Conservation (phyloP, 2,797 vertebrate genomes). For the Xenentodon cancila region DNA sequence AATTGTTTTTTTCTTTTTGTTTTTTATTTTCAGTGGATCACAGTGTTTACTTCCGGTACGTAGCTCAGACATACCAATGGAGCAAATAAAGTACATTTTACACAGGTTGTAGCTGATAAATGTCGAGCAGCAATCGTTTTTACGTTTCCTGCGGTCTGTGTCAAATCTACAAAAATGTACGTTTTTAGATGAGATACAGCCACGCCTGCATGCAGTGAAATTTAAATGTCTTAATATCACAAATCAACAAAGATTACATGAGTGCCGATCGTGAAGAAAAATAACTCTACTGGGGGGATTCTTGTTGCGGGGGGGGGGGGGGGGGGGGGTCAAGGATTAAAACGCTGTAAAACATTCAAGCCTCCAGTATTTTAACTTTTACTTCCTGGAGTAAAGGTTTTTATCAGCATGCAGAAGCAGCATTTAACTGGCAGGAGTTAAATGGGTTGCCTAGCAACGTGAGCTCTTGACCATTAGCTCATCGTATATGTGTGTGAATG, state of each 20-base stretch:
- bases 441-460: constrained; percentile 66
- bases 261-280: not conserved
- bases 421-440: constrained; percentile 36
- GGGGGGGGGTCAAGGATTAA: not conserved
- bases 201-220: not conserved
- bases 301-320: not conserved
- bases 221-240: not conserved
- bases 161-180: too few relatives aligned
- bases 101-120: too few relatives aligned
- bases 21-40: too few relatives aligned
- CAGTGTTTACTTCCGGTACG: too few relatives aligned
- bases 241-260: constrained; percentile 12
- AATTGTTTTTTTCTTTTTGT: too few relatives aligned
- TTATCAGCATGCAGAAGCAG: constrained; percentile 27
- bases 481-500: constrained; percentile 21
- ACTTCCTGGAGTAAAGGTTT: constrained; percentile 23
- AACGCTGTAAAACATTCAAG: constrained; percentile 8
- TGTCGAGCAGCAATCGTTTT: too few relatives aligned
- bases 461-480: constrained; percentile 51
- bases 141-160: too few relatives aligned
- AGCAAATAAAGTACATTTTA: too few relatives aligned
- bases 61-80: too few relatives aligned
- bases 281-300: not conserved
- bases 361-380: constrained; percentile 17
- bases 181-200: not conserved